phyloP scores from a whole-genome alignment of 2,113 vertebrate species.

The Gymnocephalus cernua region DNA sequence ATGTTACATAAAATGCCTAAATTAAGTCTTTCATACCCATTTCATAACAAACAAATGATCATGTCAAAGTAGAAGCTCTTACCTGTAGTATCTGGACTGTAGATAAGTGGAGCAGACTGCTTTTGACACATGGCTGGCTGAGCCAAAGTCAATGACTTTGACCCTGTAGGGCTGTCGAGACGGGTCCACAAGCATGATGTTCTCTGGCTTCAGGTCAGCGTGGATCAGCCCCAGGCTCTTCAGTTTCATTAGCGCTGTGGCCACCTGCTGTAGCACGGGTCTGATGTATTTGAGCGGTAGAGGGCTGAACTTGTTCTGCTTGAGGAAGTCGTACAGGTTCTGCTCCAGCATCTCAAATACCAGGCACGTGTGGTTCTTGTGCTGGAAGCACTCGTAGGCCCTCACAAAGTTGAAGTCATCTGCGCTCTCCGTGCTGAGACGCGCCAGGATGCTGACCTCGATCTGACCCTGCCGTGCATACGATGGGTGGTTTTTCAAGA shows the following conservation, averaged over 20 bases:
- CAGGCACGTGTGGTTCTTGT: conserved; percentile 99
- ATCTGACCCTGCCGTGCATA: conserved; percentile 98
- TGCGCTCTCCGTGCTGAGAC: conserved; percentile 96
- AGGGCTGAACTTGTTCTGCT: conserved; percentile 99
- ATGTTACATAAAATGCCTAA: not conserved
- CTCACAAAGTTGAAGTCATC: conserved; percentile 99
- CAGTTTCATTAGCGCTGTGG: conserved; percentile 97
- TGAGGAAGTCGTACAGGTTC: conserved; percentile 99
- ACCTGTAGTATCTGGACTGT: conserved; percentile 99
- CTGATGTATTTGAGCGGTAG: conserved; percentile 97
- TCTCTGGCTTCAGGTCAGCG: conserved; percentile 98
- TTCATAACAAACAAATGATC: not conserved
- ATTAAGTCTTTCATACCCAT: not conserved
- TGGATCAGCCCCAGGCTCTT: conserved; percentile 98
- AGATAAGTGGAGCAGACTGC: conserved; percentile 99
- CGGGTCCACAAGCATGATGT: conserved; percentile 99
- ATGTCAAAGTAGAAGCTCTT: conserved; percentile 66
- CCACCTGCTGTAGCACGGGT: conserved; percentile 97
- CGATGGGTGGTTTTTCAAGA: conserved; percentile 98
- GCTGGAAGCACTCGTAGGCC: conserved; percentile 99
- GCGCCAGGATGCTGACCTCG: conserved; percentile 98
- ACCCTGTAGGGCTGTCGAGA: conserved; percentile 96
- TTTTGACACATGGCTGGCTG: conserved; percentile 98
- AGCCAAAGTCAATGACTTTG: conserved; percentile 99
- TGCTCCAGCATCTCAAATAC: conserved; percentile 99